Evolutionary conservation across 2,797 vertebrate genomes (phyloP).

Genomic region (Rhyacichthys aspro): DNA sequence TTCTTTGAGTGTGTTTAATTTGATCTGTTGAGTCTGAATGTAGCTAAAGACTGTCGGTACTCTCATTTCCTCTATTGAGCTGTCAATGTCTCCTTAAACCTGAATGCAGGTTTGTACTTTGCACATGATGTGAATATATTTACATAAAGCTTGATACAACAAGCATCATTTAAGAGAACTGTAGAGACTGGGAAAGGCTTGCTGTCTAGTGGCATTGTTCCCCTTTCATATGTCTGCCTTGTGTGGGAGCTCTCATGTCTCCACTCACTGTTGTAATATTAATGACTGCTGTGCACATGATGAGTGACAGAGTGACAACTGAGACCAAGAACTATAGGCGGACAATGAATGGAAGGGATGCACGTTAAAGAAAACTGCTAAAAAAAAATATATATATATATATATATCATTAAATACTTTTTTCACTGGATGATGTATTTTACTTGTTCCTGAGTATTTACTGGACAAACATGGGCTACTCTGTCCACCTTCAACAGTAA

Average conservation of each 20-base stretch:
- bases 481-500: no score
- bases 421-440: no score
- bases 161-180: constrained; percentile 3
- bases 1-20: constrained; percentile 36
- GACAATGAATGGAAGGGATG: not conserved
- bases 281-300: constrained; percentile 25
- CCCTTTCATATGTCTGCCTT: constrained; percentile 22
- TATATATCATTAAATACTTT: no score
- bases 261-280: constrained; percentile 33
- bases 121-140: no score
- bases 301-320: constrained; percentile 9
- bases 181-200: constrained; percentile 12
- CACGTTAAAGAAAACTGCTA: not conserved
- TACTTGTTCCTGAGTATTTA: no score
- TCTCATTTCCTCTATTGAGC: not conserved
- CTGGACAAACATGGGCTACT: no score
- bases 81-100: constrained; percentile 16
- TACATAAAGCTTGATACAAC: no score
- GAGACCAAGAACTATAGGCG: constrained; percentile 17
- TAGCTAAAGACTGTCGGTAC: constrained; percentile 25
- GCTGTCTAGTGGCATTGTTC: constrained; percentile 37
- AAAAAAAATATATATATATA: no score
- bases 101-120: not conserved
- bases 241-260: constrained; percentile 37
- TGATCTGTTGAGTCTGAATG: constrained; percentile 46